These are phyloP conservation scores for Epinephelus lanceolatus DNA, from an alignment of 2,113 vertebrate species.

Conservation along the genomic window DNA sequence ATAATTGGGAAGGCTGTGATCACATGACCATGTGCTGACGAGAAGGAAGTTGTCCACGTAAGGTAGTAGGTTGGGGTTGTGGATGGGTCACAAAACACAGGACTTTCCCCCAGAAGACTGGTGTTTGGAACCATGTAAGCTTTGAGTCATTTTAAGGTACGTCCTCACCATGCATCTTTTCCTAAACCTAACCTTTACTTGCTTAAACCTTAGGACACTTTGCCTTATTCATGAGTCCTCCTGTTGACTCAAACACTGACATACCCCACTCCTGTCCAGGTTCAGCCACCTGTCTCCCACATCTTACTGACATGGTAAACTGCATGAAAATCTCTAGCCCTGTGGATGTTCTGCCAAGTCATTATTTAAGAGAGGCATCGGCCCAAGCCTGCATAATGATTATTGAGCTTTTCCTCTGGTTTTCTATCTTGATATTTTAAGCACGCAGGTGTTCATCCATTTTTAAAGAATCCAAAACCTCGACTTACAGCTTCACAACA, in stretches of 20 bases:
- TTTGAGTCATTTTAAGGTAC: no score
- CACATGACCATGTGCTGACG: no score
- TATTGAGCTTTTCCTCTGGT: conserved; percentile 20
- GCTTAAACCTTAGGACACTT: background rate
- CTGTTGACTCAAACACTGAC: conserved; percentile 18
- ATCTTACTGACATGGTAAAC: conserved; percentile 8
- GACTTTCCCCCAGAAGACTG: no score
- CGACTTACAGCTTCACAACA: conserved; percentile 13
- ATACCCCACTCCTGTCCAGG: background rate
- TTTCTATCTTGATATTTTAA: conserved; percentile 11
- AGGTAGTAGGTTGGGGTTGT: no score
- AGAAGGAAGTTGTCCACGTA: no score
- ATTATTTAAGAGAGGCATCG: conserved; percentile 27
- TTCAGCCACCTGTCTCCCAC: conserved; percentile 4
- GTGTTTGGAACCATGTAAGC: no score
- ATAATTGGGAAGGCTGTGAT: no score
- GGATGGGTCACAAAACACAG: no score
- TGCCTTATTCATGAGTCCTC: background rate
- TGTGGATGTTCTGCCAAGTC: conserved; percentile 31
- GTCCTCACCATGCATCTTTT: no score
- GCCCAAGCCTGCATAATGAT: conserved; percentile 21
- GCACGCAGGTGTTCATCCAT: conserved; percentile 11
- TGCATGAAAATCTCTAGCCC: background rate
- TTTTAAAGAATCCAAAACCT: conserved; percentile 31
- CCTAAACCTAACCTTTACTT: no score